Evolutionary conservation across 2,797 vertebrate species (phyloP).

Genomic region (Martes flavigula): DNA sequence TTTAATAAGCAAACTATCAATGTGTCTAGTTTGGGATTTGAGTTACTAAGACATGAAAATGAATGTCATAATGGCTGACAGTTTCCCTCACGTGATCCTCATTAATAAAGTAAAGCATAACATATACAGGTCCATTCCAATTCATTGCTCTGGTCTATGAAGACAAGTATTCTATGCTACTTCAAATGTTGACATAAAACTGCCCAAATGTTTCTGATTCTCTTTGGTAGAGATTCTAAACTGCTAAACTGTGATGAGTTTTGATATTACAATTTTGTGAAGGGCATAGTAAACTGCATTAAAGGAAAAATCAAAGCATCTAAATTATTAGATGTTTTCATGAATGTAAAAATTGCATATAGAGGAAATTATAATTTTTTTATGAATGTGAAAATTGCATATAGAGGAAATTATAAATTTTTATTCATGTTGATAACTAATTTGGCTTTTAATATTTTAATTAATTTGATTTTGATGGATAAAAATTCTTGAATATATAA

Average conservation of each 20-base stretch:
- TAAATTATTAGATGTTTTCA: constrained; percentile 7
- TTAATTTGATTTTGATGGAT: constrained; percentile 36
- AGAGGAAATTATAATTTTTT: not conserved
- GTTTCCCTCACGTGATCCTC: constrained; percentile 45
- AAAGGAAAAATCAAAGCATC: constrained; percentile 61
- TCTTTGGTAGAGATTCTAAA: not conserved
- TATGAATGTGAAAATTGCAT: not conserved
- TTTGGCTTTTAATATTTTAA: constrained; percentile 55
- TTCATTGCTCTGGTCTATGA: not conserved
- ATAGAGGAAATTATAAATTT: not conserved
- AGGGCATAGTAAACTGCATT: constrained; percentile 43
- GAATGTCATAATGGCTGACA: constrained; percentile 24
- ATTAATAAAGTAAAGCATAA: constrained; percentile 52
- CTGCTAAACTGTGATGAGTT: not conserved
- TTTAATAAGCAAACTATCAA: constrained; percentile 74
- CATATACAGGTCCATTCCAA: constrained; percentile 23
- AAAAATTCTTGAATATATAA: constrained; percentile 3
- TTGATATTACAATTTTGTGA: constrained; percentile 26
- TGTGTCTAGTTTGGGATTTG: constrained; percentile 37
- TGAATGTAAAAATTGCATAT: not conserved
- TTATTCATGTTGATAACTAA: constrained; percentile 34
- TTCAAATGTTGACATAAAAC: constrained; percentile 40
- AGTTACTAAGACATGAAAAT: constrained; percentile 64
- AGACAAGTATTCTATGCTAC: constrained; percentile 32
- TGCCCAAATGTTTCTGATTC: constrained; percentile 60